Evolutionary conservation across 2,113 vertebrate species (phyloP), one percentile per base, ranked within the genome.

Genomic region (Corydoras maculifer): DNA sequence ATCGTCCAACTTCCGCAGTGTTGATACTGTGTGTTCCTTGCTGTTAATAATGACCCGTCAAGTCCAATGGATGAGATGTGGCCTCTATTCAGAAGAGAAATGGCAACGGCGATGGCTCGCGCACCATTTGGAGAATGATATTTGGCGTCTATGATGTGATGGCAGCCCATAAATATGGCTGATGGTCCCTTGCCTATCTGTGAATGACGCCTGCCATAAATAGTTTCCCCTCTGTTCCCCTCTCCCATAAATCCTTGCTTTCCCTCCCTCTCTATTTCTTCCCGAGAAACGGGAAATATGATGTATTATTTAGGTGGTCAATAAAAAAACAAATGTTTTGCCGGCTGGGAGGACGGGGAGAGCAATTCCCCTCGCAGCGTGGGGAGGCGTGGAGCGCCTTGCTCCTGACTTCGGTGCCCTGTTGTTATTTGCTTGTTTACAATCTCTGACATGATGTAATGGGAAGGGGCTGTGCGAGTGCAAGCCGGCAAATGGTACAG

Each of bases 391-490:
- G 68, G 54, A 58, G 55, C 18, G 49, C 51, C 48, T 6, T 8
- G 57, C 73, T 75, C 25, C 30, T 49, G 58, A 70, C 70, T 13
- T 55, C 65, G 25, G 57, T 65, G 51, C 70, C 82, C 73, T 91
- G 86, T 88, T 89, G 87, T 88, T 90, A 86, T 91, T 89, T 90
- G 83, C 84, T 88, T 91, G 90, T 91, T 90, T 89, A 86, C 84
- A 57, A 71, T 80, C 81, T 79, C 78, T 88, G 88, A 89, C 86
- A 87, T 87, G 83, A 82, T 92, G 87, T 88, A 88, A 87, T 86
- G 80, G 85, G 84, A 85, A 73, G 73, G 9, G 69, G 76, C 84
- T 80, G 85, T 87, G 88, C 86, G 84, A 84, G 84, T 84, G 84
- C 84, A 82, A 83, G 83, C 81, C 83, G 82, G 84, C 82, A 88